Conservation (phyloP, 2,888 invertebrate genomes). For the Teleiodes luculella region DNA sequence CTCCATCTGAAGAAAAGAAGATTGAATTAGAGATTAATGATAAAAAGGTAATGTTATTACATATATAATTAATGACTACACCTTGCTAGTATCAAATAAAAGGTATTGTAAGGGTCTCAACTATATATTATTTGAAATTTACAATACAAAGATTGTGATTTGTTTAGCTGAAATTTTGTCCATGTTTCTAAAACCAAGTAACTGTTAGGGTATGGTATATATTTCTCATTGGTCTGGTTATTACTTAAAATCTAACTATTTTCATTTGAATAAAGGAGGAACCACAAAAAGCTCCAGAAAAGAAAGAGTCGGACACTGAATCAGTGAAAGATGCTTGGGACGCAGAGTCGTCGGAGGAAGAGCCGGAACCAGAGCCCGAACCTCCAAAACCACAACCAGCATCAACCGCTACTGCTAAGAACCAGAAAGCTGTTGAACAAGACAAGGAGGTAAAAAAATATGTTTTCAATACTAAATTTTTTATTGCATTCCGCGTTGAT, state of each 20-base stretch:
- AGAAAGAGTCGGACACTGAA: slow-evolving; percentile 70
- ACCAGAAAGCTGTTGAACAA: slow-evolving; percentile 25
- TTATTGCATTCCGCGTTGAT: no score
- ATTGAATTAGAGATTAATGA: slow-evolving; percentile 74
- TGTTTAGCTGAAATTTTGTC: no score
- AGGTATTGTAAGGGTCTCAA: no score
- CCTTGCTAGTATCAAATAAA: no score
- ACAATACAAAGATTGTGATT: no score
- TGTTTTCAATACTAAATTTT: not conserved
- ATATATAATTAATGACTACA: no score
- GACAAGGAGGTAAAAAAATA: slow-evolving; percentile 49
- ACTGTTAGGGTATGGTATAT: no score
- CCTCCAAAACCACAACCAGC: slow-evolving; percentile 38
- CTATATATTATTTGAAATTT: no score
- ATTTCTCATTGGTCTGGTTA: no score
- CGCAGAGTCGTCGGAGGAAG: slow-evolving; percentile 82
- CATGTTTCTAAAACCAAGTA: no score
- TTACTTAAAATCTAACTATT: no score
- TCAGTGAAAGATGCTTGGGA: slow-evolving; percentile 91
- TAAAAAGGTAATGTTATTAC: slow-evolving; percentile 51
- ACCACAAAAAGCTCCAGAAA: slow-evolving; percentile 44
- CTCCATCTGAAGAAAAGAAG: slow-evolving; percentile 69
- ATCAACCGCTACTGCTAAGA: slow-evolving; percentile 25
- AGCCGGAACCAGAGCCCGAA: slow-evolving; percentile 42
- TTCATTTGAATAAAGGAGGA: slow-evolving; percentile 39